Base-by-base conservation (phyloP, 2,888 invertebrate genomes). In the Panopea generosa region DNA sequence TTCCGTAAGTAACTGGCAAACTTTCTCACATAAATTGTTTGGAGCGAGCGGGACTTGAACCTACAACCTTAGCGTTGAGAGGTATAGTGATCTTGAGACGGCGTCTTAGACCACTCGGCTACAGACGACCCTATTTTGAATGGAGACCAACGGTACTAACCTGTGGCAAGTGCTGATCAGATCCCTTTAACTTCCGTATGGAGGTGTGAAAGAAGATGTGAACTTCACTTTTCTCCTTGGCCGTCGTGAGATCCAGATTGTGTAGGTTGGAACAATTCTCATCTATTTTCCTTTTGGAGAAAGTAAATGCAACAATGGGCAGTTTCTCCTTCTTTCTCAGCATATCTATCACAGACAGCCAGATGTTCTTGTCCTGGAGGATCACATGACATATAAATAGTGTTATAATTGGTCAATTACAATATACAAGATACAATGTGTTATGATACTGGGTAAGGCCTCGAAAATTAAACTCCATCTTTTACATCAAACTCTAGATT, bases 291-390 rank as follows among this genome's bases (percentile, higher is more conserved):
- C 93, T 96, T 81, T 97, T 94, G 0, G 99, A 99, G 83, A 99
- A 95, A 0, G 97, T 97, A 91, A 99, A 99, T 0, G 97, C 96
- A 0, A 99, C 98, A 0, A 97, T 97, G 0, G 99, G 99, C 65
- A 99, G 94, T 90, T 97, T 95, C 85, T 98, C 96, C 74, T 95
- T 94, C 75, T 95, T 95, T 86, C 95, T 95, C 61, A 99, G 94
- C 93, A 97, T 96, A 84, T 96, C 96, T 49, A 99, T 95, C 53
- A 93, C 84, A 3, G 92, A 92, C 49, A 92, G 79, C 92, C 92
- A 93, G 2, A 92, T 83, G 77, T 92, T 92, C 82, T 92, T 96
- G 84, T 98, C 97, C 87, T 96, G 95, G 11, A 75, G 55, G 27
- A 40, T n/a, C n/a, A n/a, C n/a, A n/a, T n/a, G 27, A 47, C 40